phyloP scores from a whole-genome alignment of 1,140 invertebrate species.

The Listronotus oregonensis region DNA sequence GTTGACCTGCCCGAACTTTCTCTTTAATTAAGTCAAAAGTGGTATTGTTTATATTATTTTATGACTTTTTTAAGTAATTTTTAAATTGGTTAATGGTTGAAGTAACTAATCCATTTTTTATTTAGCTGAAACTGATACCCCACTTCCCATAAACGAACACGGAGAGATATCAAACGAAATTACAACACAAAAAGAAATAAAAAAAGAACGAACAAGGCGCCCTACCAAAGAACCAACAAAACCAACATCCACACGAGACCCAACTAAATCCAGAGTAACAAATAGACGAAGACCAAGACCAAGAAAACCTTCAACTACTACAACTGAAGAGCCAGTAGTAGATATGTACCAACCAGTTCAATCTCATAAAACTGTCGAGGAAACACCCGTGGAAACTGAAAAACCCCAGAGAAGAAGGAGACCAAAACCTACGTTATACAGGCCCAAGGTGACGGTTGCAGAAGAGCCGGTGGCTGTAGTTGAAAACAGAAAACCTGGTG shows the following conservation, averaged over 20 bases:
- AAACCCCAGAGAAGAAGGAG: slow-evolving; percentile 39
- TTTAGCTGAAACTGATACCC: slow-evolving; percentile 22
- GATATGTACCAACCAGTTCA: slow-evolving; percentile 43
- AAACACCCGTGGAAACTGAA: slow-evolving; percentile 36
- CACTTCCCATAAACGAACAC: slow-evolving; percentile 21
- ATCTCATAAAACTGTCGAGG: slow-evolving; percentile 29
- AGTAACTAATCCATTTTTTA: no score
- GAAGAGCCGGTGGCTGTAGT: no score
- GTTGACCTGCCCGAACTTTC: no score
- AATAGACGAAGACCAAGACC: slow-evolving; percentile 44
- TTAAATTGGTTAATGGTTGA: no score
- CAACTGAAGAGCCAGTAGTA: slow-evolving; percentile 41
- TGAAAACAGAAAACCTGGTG: no score
- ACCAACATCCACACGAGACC: slow-evolving; percentile 38
- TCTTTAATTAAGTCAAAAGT: no score
- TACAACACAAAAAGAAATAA: slow-evolving; percentile 34
- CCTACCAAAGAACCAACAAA: slow-evolving; percentile 23
- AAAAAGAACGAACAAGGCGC: slow-evolving; percentile 21
- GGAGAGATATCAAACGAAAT: slow-evolving; percentile 46
- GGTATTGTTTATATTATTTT: no score
- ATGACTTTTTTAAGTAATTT: no score
- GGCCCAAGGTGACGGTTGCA: not conserved
- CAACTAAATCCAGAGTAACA: slow-evolving; percentile 36
- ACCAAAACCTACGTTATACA: slow-evolving; percentile 26
- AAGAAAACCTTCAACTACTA: slow-evolving; percentile 37